phyloP scores from a whole-genome alignment of 2,888 invertebrate species.

The Xanthia togata region DNA sequence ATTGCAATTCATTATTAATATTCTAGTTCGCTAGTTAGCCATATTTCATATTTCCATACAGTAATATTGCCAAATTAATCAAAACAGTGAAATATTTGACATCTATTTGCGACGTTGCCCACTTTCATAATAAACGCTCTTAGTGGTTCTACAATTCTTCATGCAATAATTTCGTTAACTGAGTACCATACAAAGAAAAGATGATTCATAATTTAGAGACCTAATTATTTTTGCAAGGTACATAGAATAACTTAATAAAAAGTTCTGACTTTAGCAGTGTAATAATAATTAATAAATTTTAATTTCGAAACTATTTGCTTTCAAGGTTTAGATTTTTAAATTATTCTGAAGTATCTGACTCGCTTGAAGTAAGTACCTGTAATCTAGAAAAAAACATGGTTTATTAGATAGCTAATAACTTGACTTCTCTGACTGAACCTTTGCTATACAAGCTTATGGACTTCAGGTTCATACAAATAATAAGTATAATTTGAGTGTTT shows the following conservation, averaged over 20 bases:
- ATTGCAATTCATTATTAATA: too few species aligned
- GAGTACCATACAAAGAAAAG: background rate
- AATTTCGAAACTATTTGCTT: background rate
- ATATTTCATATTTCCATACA: too few species aligned
- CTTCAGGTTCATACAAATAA: background rate
- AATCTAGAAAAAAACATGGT: conserved; percentile 20
- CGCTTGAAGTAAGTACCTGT: background rate
- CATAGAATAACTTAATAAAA: background rate
- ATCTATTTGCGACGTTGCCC: too few species aligned
- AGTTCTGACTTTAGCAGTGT: background rate
- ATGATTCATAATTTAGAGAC: conserved; percentile 5
- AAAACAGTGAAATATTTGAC: too few species aligned
- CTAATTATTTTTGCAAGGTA: conserved; percentile 3
- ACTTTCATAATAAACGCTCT: too few species aligned
- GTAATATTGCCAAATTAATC: too few species aligned
- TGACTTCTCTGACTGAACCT: conserved; percentile 8
- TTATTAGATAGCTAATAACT: conserved; percentile 24
- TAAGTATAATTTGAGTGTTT: background rate
- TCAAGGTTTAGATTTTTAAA: background rate
- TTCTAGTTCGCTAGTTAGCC: too few species aligned
- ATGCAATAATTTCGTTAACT: background rate
- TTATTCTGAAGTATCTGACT: background rate
- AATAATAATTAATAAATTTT: too few species aligned
- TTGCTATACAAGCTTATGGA: background rate
- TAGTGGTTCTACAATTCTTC: background rate